These are phyloP conservation scores for Tarsius wallacei DNA, from an alignment of 2,797 vertebrate genomes.

Conservation along the genomic window DNA sequence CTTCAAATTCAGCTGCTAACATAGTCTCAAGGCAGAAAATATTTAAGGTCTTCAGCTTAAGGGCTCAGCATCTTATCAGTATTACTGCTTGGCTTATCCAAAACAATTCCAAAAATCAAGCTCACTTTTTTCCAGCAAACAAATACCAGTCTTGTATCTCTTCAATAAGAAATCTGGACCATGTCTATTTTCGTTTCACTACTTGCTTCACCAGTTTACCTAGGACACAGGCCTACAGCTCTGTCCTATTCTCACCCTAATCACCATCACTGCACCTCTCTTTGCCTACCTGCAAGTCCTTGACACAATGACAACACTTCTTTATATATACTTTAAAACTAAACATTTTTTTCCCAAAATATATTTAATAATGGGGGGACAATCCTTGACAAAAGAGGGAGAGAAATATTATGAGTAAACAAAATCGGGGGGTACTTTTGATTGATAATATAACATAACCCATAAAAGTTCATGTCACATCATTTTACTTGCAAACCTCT, in stretches of 20 bases:
- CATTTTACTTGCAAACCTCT: background rate
- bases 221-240: background rate
- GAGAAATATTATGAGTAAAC: background rate
- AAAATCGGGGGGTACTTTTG: background rate
- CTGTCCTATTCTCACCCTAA: background rate
- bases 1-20: background rate
- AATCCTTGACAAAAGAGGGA: background rate
- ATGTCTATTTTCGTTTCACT: slow-evolving; percentile 9
- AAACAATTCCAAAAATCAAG: slow-evolving; percentile 49
- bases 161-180: background rate
- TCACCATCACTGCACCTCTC: background rate
- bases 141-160: background rate
- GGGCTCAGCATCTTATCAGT: background rate
- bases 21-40: background rate
- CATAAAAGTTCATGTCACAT: slow-evolving; percentile 16
- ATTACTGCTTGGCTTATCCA: background rate
- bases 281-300: background rate
- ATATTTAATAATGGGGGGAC: background rate
- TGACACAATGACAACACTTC: background rate
- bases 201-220: slow-evolving; percentile 1
- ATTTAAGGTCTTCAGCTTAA: background rate
- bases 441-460: slow-evolving; percentile 22
- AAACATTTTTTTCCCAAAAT: slow-evolving; percentile 59
- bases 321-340: slow-evolving; percentile 36
- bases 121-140: slow-evolving; percentile 25